Conservation (phyloP, 2,113 vertebrate species). For the Struthio camelus region DNA sequence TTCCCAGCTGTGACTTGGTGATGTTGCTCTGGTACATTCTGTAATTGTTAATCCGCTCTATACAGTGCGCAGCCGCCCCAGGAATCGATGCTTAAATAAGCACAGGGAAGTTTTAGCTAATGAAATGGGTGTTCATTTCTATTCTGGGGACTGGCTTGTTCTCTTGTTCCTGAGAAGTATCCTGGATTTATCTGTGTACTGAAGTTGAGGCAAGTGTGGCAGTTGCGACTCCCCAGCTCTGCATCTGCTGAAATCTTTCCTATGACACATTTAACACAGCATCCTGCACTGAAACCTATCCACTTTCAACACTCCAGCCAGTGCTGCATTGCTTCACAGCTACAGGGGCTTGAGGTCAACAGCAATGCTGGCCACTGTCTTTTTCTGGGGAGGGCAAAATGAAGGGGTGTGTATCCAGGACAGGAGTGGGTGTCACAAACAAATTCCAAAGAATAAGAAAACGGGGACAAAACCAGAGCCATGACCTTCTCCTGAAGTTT, state of each 20-base stretch:
- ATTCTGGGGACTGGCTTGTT: not conserved
- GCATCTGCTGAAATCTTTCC: not conserved
- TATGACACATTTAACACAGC: rapidly evolving
- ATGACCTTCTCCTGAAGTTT: not conserved
- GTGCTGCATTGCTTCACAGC: not conserved
- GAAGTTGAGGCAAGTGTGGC: not conserved
- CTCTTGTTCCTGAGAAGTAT: not conserved
- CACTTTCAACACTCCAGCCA: not conserved
- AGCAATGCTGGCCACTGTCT: not conserved
- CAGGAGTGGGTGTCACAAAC: not conserved
- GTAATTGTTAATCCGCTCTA: not conserved
- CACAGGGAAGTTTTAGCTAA: conserved; percentile 8
- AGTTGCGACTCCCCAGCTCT: not conserved
- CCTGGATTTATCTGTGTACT: not conserved
- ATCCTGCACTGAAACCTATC: not conserved
- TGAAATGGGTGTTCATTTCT: conserved; percentile 4
- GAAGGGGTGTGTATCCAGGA: too few relatives aligned
- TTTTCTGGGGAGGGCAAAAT: too few relatives aligned
- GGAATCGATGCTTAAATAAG: not conserved
- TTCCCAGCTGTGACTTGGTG: not conserved
- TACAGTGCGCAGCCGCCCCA: rapidly evolving
- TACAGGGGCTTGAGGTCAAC: not conserved
- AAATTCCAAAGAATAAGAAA: not conserved
- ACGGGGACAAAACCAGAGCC: not conserved
- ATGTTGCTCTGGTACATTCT: conserved; percentile 7